Evolutionary conservation across 2,888 invertebrate species (phyloP).

Genomic region (Drosophila paranaensis): DNA sequence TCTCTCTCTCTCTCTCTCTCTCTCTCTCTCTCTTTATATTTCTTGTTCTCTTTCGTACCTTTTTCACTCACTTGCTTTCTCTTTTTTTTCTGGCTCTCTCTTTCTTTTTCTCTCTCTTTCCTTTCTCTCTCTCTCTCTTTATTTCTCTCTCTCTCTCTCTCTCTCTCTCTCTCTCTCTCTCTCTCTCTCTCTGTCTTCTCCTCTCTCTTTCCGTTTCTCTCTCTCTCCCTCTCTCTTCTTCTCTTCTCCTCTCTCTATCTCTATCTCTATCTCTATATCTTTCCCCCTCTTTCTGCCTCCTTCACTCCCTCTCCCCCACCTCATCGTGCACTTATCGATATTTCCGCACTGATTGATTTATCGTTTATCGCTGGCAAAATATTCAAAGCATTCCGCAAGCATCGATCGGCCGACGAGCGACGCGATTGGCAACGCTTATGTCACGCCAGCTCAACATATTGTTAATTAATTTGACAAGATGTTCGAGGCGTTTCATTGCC

Average conservation of each 20-base stretch:
- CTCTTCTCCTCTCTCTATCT: too few relatives aligned
- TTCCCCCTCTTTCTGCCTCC: background rate
- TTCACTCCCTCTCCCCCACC: background rate
- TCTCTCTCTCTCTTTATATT: too few relatives aligned
- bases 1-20: too few relatives aligned
- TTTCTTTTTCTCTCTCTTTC: too few relatives aligned
- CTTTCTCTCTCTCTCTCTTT: too few relatives aligned
- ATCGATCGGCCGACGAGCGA: background rate
- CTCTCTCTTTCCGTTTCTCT: too few relatives aligned
- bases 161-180: too few relatives aligned
- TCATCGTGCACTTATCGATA: conserved; percentile 3
- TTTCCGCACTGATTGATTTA: conserved; percentile 7
- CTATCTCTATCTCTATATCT: background rate
- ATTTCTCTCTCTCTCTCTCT: too few relatives aligned
- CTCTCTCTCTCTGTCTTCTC: too few relatives aligned
- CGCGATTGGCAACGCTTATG: conserved; percentile 34
- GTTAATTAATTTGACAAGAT: conserved; percentile 79
- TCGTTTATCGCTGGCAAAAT: conserved; percentile 17
- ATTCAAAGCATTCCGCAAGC: conserved; percentile 15
- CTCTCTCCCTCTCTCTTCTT: background rate
- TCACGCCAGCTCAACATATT: conserved; percentile 50
- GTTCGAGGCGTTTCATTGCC: conserved; percentile 42
- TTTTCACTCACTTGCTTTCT: too few relatives aligned
- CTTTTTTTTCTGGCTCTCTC: too few relatives aligned
- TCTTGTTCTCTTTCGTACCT: too few relatives aligned